These are phyloP conservation scores for Molothrus aeneus DNA, from an alignment of 2,797 vertebrate genomes.

Conservation along the genomic window DNA sequence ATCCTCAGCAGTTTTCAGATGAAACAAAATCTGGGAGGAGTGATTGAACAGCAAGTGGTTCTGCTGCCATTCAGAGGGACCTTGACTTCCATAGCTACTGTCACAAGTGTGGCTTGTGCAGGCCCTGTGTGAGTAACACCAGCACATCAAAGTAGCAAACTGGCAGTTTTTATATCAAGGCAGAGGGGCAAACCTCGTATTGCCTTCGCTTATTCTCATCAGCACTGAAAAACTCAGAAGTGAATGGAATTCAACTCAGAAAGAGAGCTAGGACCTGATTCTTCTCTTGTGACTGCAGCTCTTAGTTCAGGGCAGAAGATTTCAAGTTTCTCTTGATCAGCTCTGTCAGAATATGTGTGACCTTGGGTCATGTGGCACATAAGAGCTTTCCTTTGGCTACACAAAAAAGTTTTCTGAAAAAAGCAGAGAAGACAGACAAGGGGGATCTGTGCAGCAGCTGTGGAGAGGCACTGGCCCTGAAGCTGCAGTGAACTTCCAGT, in stretches of 20 bases:
- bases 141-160: neutral
- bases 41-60: neutral
- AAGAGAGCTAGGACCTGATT: neutral
- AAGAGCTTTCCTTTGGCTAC: neutral
- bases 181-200: neutral
- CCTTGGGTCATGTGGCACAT: neutral
- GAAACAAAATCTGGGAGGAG: neutral
- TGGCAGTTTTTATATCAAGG: neutral
- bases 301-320: neutral
- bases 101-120: neutral
- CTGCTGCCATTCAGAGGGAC: neutral
- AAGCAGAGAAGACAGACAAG: neutral
- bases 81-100: neutral
- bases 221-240: neutral
- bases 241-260: neutral
- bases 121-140: neutral
- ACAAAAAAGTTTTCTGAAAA: neutral
- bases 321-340: neutral
- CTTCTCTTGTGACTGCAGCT: neutral
- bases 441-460: neutral
- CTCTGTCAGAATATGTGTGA: neutral
- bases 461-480: neutral
- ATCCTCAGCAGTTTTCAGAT: neutral
- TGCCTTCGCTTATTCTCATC: neutral
- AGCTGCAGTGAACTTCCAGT: neutral